These are phyloP conservation scores for Neosalanx taihuensis DNA, from an alignment of 2,797 vertebrate genomes.

Conservation along the genomic window DNA sequence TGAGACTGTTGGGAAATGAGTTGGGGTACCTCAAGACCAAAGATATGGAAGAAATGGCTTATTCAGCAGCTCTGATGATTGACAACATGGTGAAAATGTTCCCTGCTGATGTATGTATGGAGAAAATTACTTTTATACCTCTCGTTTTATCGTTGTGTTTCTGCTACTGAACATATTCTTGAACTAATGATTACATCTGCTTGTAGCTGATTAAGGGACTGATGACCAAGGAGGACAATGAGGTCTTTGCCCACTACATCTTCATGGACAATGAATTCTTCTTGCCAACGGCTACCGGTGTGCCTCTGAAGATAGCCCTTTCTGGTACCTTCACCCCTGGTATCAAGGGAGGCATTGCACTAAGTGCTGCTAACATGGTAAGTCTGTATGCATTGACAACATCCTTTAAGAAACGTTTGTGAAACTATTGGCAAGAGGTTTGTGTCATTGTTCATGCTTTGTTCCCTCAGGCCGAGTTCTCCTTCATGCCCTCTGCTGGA, in stretches of 20 bases:
- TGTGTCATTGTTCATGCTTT: slow-evolving; percentile 6
- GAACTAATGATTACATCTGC: slow-evolving; percentile 17
- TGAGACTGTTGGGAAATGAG: slow-evolving; percentile 88
- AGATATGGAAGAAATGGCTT: slow-evolving; percentile 74
- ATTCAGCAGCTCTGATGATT: slow-evolving; percentile 66
- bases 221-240: slow-evolving; percentile 73
- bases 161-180: background rate
- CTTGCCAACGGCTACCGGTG: slow-evolving; percentile 85
- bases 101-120: slow-evolving; percentile 54
- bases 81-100: slow-evolving; percentile 70
- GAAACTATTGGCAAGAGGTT: too few species aligned
- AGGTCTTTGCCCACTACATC: slow-evolving; percentile 91
- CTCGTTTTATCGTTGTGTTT: too few species aligned
- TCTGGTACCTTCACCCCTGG: slow-evolving; percentile 88
- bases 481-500: slow-evolving; percentile 83
- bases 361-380: slow-evolving; percentile 66
- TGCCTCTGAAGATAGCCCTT: slow-evolving; percentile 85
- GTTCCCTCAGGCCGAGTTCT: slow-evolving; percentile 62
- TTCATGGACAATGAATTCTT: slow-evolving; percentile 96
- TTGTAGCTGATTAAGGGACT: slow-evolving; percentile 77
- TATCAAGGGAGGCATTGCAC: slow-evolving; percentile 73
- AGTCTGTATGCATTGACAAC: background rate
- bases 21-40: slow-evolving; percentile 86
- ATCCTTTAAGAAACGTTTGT: background rate
- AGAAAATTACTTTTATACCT: background rate